phyloP scores from a whole-genome alignment of 2,113 vertebrate genomes.

The Phylloscopus whistleri region DNA sequence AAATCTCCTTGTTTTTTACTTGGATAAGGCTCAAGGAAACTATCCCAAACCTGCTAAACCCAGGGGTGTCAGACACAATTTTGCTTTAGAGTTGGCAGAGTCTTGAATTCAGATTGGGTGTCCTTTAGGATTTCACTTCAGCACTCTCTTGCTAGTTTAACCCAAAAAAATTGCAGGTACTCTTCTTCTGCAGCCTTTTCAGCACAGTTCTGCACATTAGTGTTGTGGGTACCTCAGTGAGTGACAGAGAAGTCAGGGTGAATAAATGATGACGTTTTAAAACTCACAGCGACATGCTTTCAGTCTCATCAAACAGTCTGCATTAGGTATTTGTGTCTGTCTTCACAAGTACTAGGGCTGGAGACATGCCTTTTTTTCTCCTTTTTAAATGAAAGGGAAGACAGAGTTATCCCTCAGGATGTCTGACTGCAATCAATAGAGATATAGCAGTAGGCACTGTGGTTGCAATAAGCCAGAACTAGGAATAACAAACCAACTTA shows the following conservation, averaged over 20 bases:
- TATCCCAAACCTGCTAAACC: not conserved
- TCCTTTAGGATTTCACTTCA: not conserved
- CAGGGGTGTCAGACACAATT: accelerated
- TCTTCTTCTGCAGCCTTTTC: not conserved
- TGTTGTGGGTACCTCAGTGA: not conserved
- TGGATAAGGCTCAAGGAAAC: not conserved
- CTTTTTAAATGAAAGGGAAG: conserved; percentile 11
- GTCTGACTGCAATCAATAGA: conserved; percentile 29
- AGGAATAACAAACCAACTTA: conserved; percentile 50
- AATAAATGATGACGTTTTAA: not conserved
- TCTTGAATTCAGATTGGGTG: not conserved
- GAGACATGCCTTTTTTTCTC: not conserved
- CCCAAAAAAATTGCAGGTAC: not conserved
- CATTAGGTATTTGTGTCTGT: not conserved
- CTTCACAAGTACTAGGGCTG: not conserved
- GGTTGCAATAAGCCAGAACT: conserved; percentile 28
- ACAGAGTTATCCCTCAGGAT: conserved; percentile 28
- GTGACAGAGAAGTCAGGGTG: not conserved
- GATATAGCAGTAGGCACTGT: conserved; percentile 16
- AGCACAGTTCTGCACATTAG: not conserved
- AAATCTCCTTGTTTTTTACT: not conserved
- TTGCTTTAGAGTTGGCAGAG: not conserved
- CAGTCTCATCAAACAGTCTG: not conserved
- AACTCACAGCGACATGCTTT: not conserved
- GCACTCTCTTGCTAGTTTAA: not conserved